Conservation (phyloP, 2,888 invertebrate genomes). For the Prosapia bicincta region DNA sequence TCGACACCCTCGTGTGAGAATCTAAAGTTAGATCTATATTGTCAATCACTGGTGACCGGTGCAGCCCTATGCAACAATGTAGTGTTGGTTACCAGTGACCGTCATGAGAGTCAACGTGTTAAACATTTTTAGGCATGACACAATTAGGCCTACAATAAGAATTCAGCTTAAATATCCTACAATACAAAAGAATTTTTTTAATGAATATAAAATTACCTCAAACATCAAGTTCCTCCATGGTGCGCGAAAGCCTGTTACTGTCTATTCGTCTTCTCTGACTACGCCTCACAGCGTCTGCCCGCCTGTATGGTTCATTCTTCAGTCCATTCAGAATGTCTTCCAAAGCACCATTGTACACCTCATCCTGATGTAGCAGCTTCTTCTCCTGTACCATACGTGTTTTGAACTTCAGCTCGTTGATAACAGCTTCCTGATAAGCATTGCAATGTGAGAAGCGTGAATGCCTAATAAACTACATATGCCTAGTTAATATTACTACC, state of each 20-base stretch:
- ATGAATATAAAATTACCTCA: too few species aligned
- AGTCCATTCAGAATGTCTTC: conserved; percentile 93
- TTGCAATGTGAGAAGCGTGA: not conserved
- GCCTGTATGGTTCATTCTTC: conserved; percentile 90
- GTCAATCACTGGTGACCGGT: too few species aligned
- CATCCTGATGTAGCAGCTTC: conserved; percentile 92
- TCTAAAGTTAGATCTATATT: too few species aligned
- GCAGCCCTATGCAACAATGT: too few species aligned
- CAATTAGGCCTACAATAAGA: too few species aligned
- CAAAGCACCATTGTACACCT: conserved; percentile 94
- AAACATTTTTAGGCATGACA: too few species aligned
- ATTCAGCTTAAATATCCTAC: too few species aligned
- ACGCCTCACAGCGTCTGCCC: conserved; percentile 91
- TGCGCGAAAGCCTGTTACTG: conserved; percentile 83
- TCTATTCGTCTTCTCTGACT: conserved; percentile 89
- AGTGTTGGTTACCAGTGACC: too few species aligned
- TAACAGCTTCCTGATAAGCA: conserved; percentile 75
- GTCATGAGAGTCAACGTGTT: too few species aligned
- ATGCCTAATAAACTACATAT: not conserved
- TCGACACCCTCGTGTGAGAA: too few species aligned
- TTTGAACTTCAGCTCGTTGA: conserved; percentile 91
- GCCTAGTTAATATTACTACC: not conserved
- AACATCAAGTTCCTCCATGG: conserved; percentile 83
- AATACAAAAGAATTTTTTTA: too few species aligned
- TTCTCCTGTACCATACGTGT: conserved; percentile 88